These are phyloP conservation scores for Podilymbus podiceps DNA, from an alignment of 2,113 vertebrate genomes.

Conservation along the genomic window DNA sequence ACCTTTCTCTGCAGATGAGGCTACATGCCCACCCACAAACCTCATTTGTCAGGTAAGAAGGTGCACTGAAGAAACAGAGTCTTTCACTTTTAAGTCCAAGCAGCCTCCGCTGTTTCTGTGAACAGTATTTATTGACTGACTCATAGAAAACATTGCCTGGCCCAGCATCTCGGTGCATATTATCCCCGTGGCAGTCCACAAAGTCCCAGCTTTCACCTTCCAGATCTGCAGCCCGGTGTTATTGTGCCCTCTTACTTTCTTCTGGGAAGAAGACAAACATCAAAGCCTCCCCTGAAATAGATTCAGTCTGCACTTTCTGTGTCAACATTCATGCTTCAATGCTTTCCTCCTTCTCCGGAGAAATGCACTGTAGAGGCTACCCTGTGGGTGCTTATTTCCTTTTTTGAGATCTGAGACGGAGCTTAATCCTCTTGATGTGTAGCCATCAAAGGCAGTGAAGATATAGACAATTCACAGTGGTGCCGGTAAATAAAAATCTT, in stretches of 20 bases:
- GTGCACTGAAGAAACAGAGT: not conserved
- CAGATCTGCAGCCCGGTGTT: not conserved
- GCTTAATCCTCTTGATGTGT: not conserved
- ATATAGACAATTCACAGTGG: not conserved
- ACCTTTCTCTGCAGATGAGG: not conserved
- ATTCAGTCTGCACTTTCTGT: not conserved
- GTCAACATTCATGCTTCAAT: not conserved
- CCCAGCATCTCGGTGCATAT: accelerated
- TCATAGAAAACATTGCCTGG: not conserved
- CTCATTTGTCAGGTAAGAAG: not conserved
- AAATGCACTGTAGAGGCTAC: not conserved
- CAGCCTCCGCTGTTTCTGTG: not conserved
- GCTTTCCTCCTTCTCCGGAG: not conserved
- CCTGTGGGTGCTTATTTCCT: not conserved
- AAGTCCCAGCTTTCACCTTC: not conserved
- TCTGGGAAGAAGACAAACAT: not conserved
- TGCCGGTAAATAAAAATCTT: not conserved
- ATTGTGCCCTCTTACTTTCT: not conserved
- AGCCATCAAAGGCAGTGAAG: not conserved
- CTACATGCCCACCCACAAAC: not conserved
- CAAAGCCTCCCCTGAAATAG: not conserved
- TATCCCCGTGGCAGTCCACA: not conserved
- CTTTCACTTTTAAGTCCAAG: not conserved
- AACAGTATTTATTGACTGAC: not conserved
- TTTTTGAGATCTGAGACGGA: not conserved